Conservation (phyloP, 2,797 vertebrate genomes). For the Enoplosus armatus region DNA sequence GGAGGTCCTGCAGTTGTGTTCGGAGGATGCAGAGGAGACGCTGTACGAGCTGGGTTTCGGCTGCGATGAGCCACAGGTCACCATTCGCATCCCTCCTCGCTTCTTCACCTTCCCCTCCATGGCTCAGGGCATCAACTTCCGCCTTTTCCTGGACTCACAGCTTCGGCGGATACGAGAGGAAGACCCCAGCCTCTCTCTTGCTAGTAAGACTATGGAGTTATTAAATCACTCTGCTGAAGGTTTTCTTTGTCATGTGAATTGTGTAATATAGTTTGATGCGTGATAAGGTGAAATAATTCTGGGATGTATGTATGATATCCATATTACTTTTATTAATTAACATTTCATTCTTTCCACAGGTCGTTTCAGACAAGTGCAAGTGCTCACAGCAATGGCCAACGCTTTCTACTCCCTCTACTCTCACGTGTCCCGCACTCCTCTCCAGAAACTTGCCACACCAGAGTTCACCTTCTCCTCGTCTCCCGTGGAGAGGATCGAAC, state of each 20-base stretch:
- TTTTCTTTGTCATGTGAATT: neutral
- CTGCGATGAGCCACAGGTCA: constrained; percentile 86
- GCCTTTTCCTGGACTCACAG: constrained; percentile 92
- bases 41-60: constrained; percentile 92
- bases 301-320: too few relatives aligned
- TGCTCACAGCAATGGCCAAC: constrained; percentile 89
- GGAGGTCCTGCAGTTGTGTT: constrained; percentile 88
- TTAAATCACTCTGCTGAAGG: neutral
- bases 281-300: too few relatives aligned
- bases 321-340: fast-evolving
- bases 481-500: constrained; percentile 77
- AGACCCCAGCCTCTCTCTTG: constrained; percentile 90
- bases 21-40: constrained; percentile 91
- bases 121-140: constrained; percentile 92
- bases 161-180: constrained; percentile 89
- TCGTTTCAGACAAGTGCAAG: constrained; percentile 94
- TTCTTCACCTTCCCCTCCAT: constrained; percentile 92
- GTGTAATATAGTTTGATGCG: neutral
- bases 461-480: constrained; percentile 82
- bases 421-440: constrained; percentile 90
- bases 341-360: constrained; percentile 75
- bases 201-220: constrained; percentile 84
- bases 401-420: constrained; percentile 94
- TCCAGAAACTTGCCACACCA: constrained; percentile 87
- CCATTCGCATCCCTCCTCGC: constrained; percentile 89